Base-by-base conservation (phyloP, 37 sponge, comb jelly and placozoan genomes). In the Geodia barretti region DNA sequence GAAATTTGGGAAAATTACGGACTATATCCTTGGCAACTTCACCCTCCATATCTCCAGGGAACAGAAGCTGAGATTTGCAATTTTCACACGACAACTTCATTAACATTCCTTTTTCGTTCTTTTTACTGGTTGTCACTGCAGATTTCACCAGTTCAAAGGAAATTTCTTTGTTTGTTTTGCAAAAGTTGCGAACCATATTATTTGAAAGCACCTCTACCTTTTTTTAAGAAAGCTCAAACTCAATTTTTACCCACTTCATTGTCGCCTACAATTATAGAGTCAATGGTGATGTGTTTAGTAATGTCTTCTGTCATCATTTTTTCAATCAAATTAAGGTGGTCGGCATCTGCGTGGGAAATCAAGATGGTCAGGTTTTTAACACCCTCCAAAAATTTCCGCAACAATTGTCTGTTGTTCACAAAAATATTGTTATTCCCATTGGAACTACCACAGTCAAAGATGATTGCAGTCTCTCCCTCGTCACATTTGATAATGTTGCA, bases 401-500 rank as follows among this genome's bases (percentile, higher is more conserved):
- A n/a, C 1, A 72, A 34, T 8, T 60, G 33, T 39, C 41, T 43
- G 58, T 43, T 40, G 32, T 60, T 41, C 7, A 68, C 72, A 14
- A 7, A 7, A 47, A 17, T 14, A 47, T 47, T 47, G 14, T 47
- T 7, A 42, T 67, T 76, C 59, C 59, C 78, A 32, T 63, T 37
- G 37, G 7, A 36, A 3, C 70, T 62, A 20, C 86, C 86, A 39
- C 60, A 37, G 75, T 85, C 86, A n/a, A 79, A 34, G 33, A 85
- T 37, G 0, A 79, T 30, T 40, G 68, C 9, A 31, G 77, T 65
- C 2, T 47, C 11, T 47, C 86, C 47, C 3, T 66, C 36, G 7
- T 78, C 79, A 85, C 86, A 85, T 59, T 71, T 40, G 30, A 85
- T 85, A 3, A 85, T 62, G 33, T 72, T 78, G 37, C 79, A 69